Percentiles rank a stretch among this genome's conserved stretches.
These are phyloP conservation scores for Microtus richardsoni DNA, from an alignment of 2,113 vertebrate species.

Conservation along the genomic window DNA sequence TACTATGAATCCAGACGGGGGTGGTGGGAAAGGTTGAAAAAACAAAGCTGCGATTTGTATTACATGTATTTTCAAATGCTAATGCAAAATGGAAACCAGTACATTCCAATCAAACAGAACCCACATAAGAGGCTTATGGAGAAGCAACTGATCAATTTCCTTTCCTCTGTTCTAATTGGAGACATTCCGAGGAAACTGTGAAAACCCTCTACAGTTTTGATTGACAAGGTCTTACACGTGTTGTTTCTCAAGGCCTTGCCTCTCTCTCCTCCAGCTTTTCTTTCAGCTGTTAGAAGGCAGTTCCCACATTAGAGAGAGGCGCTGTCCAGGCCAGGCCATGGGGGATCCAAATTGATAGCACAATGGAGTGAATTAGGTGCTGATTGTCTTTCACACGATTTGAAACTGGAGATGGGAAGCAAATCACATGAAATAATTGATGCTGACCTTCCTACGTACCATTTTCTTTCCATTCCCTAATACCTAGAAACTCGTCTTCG, in stretches of 20 bases:
- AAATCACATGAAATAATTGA: slow-evolving; percentile 44
- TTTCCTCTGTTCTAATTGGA: not conserved
- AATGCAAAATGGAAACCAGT: slow-evolving; percentile 23
- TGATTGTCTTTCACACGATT: not conserved
- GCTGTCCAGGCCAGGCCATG: not conserved
- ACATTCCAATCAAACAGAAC: slow-evolving; percentile 1
- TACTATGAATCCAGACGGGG: not conserved
- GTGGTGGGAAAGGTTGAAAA: not conserved
- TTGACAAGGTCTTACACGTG: not conserved
- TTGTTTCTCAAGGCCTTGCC: not conserved
- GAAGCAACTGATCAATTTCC: not conserved
- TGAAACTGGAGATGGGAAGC: slow-evolving; percentile 32
- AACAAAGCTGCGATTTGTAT: not conserved
- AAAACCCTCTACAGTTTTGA: not conserved
- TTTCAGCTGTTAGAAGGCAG: not conserved
- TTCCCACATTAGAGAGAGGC: slow-evolving; percentile 47
- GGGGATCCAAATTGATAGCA: slow-evolving; percentile 2
- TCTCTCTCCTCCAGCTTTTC: not conserved
- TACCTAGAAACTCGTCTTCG: not conserved
- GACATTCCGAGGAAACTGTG: not conserved
- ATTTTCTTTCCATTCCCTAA: slow-evolving; percentile 34
- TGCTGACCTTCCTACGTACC: not conserved
- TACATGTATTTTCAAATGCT: slow-evolving; percentile 11
- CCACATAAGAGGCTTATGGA: not conserved
- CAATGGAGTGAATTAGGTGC: not conserved